Percentiles rank a stretch among this genome's conserved stretches.
phyloP scores from a whole-genome alignment of 2,888 invertebrate genomes.

The Metalampra italica region DNA sequence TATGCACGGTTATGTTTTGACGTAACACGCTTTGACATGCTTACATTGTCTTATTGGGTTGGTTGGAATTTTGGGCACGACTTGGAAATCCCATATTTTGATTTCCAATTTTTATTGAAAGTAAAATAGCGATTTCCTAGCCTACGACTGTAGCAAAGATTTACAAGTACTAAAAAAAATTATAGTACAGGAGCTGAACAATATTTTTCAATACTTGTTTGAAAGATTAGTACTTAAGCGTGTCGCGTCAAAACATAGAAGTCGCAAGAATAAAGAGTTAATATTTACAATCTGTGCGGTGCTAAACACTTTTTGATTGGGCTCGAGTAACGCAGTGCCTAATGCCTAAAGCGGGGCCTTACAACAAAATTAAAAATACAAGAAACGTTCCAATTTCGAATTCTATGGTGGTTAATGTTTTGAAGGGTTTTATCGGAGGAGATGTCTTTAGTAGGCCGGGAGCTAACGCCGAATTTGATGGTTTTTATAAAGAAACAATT shows the following conservation, averaged over 20 bases:
- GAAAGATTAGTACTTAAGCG: no score
- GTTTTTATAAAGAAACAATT: background rate
- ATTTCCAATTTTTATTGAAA: no score
- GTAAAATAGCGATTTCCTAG: no score
- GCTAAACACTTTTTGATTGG: background rate
- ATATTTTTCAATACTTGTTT: no score
- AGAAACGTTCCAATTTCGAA: slow-evolving; percentile 9
- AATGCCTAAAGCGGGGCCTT: background rate
- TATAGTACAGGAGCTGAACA: no score
- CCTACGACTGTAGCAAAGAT: no score
- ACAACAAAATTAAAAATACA: background rate
- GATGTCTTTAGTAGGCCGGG: background rate
- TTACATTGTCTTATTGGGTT: no score
- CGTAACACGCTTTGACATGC: no score
- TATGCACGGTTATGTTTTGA: background rate
- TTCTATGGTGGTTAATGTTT: slow-evolving; percentile 7
- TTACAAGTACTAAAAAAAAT: no score
- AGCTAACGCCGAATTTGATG: background rate
- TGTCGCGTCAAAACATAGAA: background rate
- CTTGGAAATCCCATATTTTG: no score
- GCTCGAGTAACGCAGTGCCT: background rate
- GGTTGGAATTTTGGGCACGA: no score
- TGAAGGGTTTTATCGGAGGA: background rate
- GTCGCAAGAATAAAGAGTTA: background rate
- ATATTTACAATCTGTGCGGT: background rate